Evolutionary conservation across 2,797 vertebrate species (phyloP), one percentile per base, ranked within the genome.

Genomic region (Gastrophryne carolinensis): DNA sequence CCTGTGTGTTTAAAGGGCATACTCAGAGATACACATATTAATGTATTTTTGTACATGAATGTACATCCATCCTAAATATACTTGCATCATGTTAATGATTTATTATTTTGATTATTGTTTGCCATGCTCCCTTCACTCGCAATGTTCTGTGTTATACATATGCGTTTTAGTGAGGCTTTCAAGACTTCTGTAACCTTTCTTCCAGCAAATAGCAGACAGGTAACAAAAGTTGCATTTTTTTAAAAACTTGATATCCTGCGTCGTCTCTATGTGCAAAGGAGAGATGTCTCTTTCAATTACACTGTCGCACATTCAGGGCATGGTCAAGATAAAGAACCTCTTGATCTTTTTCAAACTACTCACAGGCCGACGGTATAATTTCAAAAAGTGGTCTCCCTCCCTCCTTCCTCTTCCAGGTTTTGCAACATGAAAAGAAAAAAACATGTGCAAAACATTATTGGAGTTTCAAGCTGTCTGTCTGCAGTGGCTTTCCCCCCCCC

Each of bases 251-350:
- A 61, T 62, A 54, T 61, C 64, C 75, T 72, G 74, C n/a, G 53
- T 70, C 63, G 39, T 61, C 65, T 71, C 53, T 71, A 5, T 44
- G 19, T 72, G 60, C 41, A 53, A 32, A 27, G 50, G 24, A 72
- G 52, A 78, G 60, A 65, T 78, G 67, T 72, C 75, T 65, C n/a
- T 58, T 78, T 72, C 75, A 78, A 78, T 72, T 78, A 66, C 39
- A 72, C 53, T 78, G 68, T 60, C 44, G 58, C 73, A 72, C 68
- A 78, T 72, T 78, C n/a, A 52, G 72, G 30, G 35, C 56, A 60
- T 50, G 61, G 75, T 78, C 75, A 78, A 72, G 75, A 72, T 78
- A 78, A 78, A 72, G 75, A 72, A 78, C 75, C 75, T 71, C 75
- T 78, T 78, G 75, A 78, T 78, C 75, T 78, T 71, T 34, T 44